Evolutionary conservation across 2,888 invertebrate species (phyloP).

Genomic region (Drosophila demipolita): DNA sequence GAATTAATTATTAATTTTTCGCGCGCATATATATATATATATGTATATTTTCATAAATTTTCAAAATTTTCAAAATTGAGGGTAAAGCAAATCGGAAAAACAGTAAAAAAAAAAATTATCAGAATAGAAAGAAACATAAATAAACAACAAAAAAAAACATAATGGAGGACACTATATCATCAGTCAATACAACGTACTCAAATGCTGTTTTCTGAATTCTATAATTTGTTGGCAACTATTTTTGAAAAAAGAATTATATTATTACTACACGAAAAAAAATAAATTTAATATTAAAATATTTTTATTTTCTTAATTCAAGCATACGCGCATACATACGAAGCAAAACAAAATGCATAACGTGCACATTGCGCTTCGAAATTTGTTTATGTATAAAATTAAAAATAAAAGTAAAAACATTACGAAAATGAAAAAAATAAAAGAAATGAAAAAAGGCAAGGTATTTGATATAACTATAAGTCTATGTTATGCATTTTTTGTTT

Average conservation of each 20-base stretch:
- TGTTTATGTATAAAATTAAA: constrained; percentile 49
- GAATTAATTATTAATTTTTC: constrained; percentile 78
- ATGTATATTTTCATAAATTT: constrained; percentile 72
- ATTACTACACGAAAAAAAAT: constrained; percentile 22
- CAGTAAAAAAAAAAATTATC: constrained; percentile 22
- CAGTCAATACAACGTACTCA: constrained; percentile 40
- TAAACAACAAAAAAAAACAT: constrained; percentile 13
- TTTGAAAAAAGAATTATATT: constrained; percentile 32
- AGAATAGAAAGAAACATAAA: constrained; percentile 20
- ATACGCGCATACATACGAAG: constrained; percentile 12
- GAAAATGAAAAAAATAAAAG: background rate
- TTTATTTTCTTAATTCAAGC: constrained; percentile 50
- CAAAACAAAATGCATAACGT: constrained; percentile 45
- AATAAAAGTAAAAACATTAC: constrained; percentile 24
- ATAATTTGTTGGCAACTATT: constrained; percentile 35
- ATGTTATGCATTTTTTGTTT: constrained; percentile 73
- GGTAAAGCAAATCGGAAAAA: constrained; percentile 12
- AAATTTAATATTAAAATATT: constrained; percentile 20
- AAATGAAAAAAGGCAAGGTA: constrained; percentile 43
- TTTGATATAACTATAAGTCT: constrained; percentile 73
- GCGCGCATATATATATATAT: constrained; percentile 56
- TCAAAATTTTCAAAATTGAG: constrained; percentile 68
- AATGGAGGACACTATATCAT: constrained; percentile 30
- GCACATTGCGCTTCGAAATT: constrained; percentile 50
- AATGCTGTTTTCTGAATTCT: constrained; percentile 44